Base-by-base conservation (phyloP, 1,140 invertebrate genomes). In the Penaeus chinensis region DNA sequence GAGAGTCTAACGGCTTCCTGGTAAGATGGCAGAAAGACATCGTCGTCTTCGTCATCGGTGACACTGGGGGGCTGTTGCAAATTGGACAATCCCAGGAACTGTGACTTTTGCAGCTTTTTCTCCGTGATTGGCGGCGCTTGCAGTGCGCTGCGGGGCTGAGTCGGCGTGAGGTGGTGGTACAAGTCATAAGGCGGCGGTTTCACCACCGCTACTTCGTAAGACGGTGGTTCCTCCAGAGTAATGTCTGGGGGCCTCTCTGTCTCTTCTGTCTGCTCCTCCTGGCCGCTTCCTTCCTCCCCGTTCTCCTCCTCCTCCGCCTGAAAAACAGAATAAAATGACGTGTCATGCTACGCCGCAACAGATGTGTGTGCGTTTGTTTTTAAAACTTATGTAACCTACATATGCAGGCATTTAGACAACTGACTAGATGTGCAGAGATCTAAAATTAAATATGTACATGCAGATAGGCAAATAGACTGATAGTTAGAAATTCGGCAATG, bases 1-100 rank as follows among this genome's bases (percentile, higher is more conserved):
- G 85, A 87, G 5, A 82, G 54, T 37, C 61, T 81, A 27, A 87
- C 60, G 78, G 86, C 86, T 20, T 87, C 86, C 22, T 87, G 79
- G 63, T 87, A 87, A 19, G 86, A 87, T 3, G 86, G 86, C 24
- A 81, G 63, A 47, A 78, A 87, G 16, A 78, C 27, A 42, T 87
- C 86, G 2, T 87, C 81, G 27, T 87, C 69, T 1, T 77, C 54
- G n/a, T 87, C 78, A 18, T n/a, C 54, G 0, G 27, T 19, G 16
- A 7, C 54, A 18, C 66, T 19, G 76, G 37, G 76, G 54, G 69
- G 54, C n/a, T 81, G 61, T 5, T 37, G 22, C 0, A 81, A 79
- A 3, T 69, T 87, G 4, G 82, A 71, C 54, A 54, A 16, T 16
- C 54, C 54, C 54, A 54, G 54, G 54, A 54, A 74, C 71, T 19